Conservation (phyloP, 92 coral and sea anemone genomes). For the Paramuricea clavata region DNA sequence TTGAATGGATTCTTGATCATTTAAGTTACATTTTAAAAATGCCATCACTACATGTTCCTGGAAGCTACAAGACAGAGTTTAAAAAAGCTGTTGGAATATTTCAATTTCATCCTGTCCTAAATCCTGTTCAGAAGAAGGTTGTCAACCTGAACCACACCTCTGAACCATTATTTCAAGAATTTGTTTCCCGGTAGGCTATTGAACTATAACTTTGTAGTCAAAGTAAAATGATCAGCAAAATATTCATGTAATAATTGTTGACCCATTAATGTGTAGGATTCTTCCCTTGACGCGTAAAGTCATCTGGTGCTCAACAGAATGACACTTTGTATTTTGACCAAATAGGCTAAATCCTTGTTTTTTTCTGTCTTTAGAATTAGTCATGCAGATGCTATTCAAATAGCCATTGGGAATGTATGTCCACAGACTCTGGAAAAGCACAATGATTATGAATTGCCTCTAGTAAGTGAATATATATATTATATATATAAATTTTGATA, state of each 20-base stretch:
- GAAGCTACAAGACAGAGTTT: neutral
- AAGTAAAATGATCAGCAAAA: neutral
- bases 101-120: neutral
- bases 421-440: conserved; percentile 15
- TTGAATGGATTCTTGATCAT: conserved; percentile 3
- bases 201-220: neutral
- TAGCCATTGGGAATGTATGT: conserved; percentile 39
- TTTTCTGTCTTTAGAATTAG: neutral
- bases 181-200: neutral
- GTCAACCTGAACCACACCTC: neutral
- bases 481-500: neutral
- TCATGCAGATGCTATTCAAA: conserved; percentile 28
- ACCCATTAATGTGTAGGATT: neutral
- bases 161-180: neutral
- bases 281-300: neutral
- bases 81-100: conserved; percentile 1
- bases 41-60: neutral
- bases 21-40: neutral
- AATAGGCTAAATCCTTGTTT: neutral
- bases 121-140: conserved; percentile 6
- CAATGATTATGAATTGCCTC: neutral
- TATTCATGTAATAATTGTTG: too few relatives aligned
- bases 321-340: too few relatives aligned
- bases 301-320: too few relatives aligned
- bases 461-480: neutral